Percentiles rank a stretch among this genome's conserved stretches.
These are phyloP conservation scores for Eubasilissa splendida DNA, from an alignment of 2,888 invertebrate genomes.

Conservation along the genomic window DNA sequence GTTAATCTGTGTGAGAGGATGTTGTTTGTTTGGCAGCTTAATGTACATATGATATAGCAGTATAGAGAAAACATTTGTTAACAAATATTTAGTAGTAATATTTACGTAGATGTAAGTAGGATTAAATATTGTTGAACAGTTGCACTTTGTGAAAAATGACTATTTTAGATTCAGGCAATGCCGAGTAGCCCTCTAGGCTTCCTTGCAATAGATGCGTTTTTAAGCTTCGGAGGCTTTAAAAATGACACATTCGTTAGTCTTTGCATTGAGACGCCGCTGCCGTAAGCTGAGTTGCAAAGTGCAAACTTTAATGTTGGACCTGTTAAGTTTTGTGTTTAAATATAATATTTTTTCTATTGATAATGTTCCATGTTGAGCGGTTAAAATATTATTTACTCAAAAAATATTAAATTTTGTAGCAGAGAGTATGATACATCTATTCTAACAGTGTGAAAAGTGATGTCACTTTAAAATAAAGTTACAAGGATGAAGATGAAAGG, in stretches of 20 bases:
- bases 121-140: conserved; percentile 51
- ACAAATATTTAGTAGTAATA: conserved; percentile 51
- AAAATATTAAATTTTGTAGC: background rate
- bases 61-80: conserved; percentile 49
- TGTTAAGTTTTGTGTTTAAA: conserved; percentile 49
- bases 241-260: too few species aligned
- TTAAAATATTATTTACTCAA: conserved; percentile 28
- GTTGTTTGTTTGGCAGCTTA: conserved; percentile 52
- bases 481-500: background rate
- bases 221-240: too few species aligned
- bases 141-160: conserved; percentile 48
- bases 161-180: background rate
- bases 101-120: conserved; percentile 49
- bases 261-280: background rate
- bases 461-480: background rate
- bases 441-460: background rate
- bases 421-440: background rate
- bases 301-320: conserved; percentile 45
- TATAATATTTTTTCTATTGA: conserved; percentile 45
- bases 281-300: conserved; percentile 37
- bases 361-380: conserved; percentile 39
- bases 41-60: conserved; percentile 51
- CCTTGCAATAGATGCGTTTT: too few species aligned
- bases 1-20: conserved; percentile 43
- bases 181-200: background rate